These are phyloP conservation scores for Tapirus terrestris DNA, from an alignment of 2,113 vertebrate genomes.

Conservation along the genomic window DNA sequence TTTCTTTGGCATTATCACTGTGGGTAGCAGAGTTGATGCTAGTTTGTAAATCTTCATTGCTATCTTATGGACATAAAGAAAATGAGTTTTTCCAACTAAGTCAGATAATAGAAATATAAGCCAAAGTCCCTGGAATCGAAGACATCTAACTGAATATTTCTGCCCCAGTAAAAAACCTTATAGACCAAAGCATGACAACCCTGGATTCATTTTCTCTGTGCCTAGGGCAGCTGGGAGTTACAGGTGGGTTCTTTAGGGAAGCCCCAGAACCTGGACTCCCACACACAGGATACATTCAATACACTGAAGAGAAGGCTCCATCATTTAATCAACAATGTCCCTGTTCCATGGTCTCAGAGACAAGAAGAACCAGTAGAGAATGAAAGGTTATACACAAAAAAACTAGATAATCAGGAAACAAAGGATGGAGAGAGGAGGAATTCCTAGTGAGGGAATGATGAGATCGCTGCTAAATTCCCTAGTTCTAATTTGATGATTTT, in stretches of 20 bases:
- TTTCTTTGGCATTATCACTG: background rate
- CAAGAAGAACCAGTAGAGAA: background rate
- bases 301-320: background rate
- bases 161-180: background rate
- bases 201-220: background rate
- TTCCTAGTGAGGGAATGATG: background rate
- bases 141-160: background rate
- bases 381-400: background rate
- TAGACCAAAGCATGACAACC: background rate
- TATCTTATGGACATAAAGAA: constrained; percentile 66
- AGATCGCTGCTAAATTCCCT: background rate
- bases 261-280: background rate
- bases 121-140: background rate
- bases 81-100: background rate
- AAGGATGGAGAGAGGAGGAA: background rate
- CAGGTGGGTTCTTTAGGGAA: background rate
- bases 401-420: background rate
- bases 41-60: constrained; percentile 67
- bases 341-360: background rate
- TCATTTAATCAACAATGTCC: background rate
- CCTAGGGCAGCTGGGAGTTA: background rate
- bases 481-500: background rate
- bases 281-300: background rate
- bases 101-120: background rate
- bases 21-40: background rate